Evolutionary conservation across 2,888 invertebrate genomes (phyloP).

Genomic region (Pimpla rufipes): DNA sequence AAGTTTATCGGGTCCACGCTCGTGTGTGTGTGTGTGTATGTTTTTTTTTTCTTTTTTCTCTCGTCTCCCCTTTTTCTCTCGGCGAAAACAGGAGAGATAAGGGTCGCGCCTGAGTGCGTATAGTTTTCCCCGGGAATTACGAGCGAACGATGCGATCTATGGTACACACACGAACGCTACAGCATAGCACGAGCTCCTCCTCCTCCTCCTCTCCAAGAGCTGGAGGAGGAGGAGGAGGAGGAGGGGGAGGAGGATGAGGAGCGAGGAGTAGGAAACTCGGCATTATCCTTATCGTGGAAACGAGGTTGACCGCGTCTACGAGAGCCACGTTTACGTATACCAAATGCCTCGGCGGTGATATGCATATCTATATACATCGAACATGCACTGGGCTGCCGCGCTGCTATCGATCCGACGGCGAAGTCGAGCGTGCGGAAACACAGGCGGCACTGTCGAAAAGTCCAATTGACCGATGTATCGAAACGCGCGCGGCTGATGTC

Average conservation of each 20-base stretch:
- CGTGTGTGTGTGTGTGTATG: slow-evolving; percentile 19
- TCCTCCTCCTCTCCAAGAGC: too few relatives aligned
- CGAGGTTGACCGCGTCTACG: slow-evolving; percentile 45
- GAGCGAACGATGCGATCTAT: slow-evolving; percentile 49
- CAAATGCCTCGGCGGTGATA: slow-evolving; percentile 1
- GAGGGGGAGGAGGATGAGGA: slow-evolving; percentile 3
- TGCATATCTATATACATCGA: slow-evolving; percentile 9
- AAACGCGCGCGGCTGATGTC: slow-evolving; percentile 15
- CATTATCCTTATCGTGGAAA: slow-evolving; percentile 55
- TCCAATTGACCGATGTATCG: slow-evolving; percentile 50
- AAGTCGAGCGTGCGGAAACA: slow-evolving; percentile 41
- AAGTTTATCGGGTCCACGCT: slow-evolving; percentile 42
- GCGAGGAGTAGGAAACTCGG: slow-evolving; percentile 23
- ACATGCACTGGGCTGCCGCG: slow-evolving; percentile 9
- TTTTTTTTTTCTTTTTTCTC: background rate
- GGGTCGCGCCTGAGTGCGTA: slow-evolving; percentile 39
- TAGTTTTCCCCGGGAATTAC: slow-evolving; percentile 51
- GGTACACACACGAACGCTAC: slow-evolving; percentile 10
- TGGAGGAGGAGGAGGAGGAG: background rate
- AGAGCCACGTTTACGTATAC: slow-evolving; percentile 46
- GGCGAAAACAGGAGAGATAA: slow-evolving; percentile 38
- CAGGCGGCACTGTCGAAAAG: slow-evolving; percentile 35
- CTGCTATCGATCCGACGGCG: slow-evolving; percentile 35
- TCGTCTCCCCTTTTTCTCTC: slow-evolving; percentile 21
- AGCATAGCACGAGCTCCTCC: background rate